phyloP scores from a whole-genome alignment of 2,888 invertebrate genomes.

The Rugalucina vietnamica region DNA sequence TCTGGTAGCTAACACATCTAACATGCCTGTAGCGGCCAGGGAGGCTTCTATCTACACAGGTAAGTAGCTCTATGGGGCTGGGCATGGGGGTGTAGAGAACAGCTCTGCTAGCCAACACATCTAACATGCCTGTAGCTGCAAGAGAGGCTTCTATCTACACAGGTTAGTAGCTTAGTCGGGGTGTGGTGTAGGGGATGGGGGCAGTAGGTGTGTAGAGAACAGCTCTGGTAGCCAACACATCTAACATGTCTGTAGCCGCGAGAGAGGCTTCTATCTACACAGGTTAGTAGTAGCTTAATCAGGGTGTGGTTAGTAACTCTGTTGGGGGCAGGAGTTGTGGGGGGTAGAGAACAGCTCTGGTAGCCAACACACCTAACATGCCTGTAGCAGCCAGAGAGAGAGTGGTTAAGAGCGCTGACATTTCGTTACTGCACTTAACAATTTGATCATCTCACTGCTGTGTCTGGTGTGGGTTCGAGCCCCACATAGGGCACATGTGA shows the following conservation, averaged over 20 bases:
- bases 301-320: too few species aligned
- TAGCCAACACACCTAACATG: constrained; percentile 99
- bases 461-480: too few species aligned
- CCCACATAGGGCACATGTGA: too few species aligned
- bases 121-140: constrained; percentile 99
- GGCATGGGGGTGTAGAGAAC: too few species aligned
- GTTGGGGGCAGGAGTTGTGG: background rate
- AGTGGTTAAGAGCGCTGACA: too few species aligned
- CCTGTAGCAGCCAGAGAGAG: constrained; percentile 99
- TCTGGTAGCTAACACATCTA: constrained; percentile 99
- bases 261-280: constrained; percentile 99
- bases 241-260: constrained; percentile 99
- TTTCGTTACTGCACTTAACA: too few species aligned
- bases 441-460: too few species aligned
- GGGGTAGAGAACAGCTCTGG: constrained; percentile 99
- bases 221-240: constrained; percentile 98
- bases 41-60: constrained; percentile 99
- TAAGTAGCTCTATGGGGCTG: too few species aligned
- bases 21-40: constrained; percentile 99
- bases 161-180: background rate
- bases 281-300: too few species aligned
- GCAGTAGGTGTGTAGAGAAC: background rate
- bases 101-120: constrained; percentile 99
- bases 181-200: background rate
- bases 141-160: constrained; percentile 96